These are phyloP conservation scores for Aphaenogaster rudis DNA, from an alignment of 1,140 invertebrate genomes.

Conservation along the genomic window DNA sequence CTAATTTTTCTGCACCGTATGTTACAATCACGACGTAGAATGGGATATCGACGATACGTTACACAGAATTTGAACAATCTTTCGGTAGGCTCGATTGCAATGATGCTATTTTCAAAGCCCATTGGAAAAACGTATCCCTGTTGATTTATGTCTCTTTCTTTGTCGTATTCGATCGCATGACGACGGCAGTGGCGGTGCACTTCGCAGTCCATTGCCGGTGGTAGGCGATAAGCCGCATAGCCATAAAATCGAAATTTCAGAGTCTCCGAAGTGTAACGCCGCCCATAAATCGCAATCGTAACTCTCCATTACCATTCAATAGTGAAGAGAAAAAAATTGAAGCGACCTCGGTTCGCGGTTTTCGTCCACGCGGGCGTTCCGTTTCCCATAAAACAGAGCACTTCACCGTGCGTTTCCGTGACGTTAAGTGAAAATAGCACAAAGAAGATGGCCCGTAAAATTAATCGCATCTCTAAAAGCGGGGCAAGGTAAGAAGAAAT, in stretches of 20 bases:
- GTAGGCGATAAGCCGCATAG: conserved; percentile 75
- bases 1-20: not conserved
- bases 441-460: conserved; percentile 49
- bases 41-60: conserved; percentile 45
- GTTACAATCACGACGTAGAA: not conserved
- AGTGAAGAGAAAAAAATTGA: conserved; percentile 52
- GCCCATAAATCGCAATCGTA: conserved; percentile 77
- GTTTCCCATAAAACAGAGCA: conserved; percentile 64
- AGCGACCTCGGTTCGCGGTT: conserved; percentile 46
- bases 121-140: not conserved
- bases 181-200: conserved; percentile 55
- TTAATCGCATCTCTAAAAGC: conserved; percentile 40
- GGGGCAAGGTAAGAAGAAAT: not conserved
- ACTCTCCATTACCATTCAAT: conserved; percentile 79
- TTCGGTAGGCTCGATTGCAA: not conserved
- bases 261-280: conserved; percentile 74
- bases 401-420: conserved; percentile 49
- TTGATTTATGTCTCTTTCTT: conserved; percentile 77
- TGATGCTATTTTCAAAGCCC: not conserved
- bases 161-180: conserved; percentile 72
- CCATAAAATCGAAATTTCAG: conserved; percentile 80
- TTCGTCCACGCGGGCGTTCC: conserved; percentile 35
- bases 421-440: conserved; percentile 53
- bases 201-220: conserved; percentile 71
- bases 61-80: conserved; percentile 35